These are phyloP conservation scores for Periphyllus acericola DNA, from an alignment of 2,888 invertebrate species.

Conservation along the genomic window DNA sequence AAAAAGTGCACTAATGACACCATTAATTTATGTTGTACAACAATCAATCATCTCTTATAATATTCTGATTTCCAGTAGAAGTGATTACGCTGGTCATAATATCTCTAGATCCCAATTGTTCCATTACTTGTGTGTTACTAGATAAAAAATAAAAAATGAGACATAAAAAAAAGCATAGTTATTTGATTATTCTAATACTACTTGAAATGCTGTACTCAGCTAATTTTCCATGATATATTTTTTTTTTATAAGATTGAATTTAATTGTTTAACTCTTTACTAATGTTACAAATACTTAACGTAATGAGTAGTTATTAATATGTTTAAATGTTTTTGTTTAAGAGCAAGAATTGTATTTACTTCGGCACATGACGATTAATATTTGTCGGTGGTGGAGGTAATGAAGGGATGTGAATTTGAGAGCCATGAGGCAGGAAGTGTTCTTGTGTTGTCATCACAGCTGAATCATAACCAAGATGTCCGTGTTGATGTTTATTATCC, in stretches of 20 bases:
- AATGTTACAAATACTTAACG: too few species aligned
- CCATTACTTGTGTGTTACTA: conserved; percentile 73
- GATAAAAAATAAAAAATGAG: conserved; percentile 57
- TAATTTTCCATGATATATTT: not conserved
- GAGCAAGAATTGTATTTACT: not conserved
- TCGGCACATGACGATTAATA: conserved; percentile 12
- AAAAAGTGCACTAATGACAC: not conserved
- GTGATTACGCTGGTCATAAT: conserved; percentile 70
- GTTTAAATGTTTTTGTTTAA: not conserved
- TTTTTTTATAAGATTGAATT: not conserved
- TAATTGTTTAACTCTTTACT: too few species aligned
- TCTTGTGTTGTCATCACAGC: conserved; percentile 48
- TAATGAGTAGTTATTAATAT: not conserved
- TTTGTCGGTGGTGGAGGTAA: conserved; percentile 26
- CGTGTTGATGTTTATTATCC: conserved; percentile 51
- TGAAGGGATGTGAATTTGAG: conserved; percentile 43
- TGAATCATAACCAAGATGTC: conserved; percentile 40
- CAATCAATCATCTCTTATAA: conserved; percentile 46
- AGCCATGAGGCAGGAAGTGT: conserved; percentile 38
- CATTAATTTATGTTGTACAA: not conserved
- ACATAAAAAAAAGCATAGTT: not conserved
- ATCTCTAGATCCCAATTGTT: conserved; percentile 68
- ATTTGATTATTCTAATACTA: not conserved
- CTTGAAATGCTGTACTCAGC: not conserved
- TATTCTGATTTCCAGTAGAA: conserved; percentile 67